A percentile compares a stretch with the other conserved stretches of the same genome.
These are phyloP conservation scores for Nasonovia ribisnigri DNA, from an alignment of 2,888 invertebrate species.

Conservation along the genomic window DNA sequence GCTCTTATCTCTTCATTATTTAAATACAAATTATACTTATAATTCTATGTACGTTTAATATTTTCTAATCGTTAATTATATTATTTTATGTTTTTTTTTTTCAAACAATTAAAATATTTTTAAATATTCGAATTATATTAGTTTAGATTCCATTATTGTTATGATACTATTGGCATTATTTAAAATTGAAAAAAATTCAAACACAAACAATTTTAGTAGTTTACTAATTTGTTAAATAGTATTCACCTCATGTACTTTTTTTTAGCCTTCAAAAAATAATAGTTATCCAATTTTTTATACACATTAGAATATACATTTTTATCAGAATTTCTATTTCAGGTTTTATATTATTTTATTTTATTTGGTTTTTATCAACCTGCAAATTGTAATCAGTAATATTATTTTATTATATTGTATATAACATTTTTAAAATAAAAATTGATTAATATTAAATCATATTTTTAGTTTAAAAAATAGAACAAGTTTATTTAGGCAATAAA, in stretches of 20 bases:
- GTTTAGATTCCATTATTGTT: constrained; percentile 55
- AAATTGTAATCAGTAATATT: constrained; percentile 58
- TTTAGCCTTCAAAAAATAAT: constrained; percentile 24
- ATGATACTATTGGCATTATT: constrained; percentile 43
- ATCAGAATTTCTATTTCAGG: constrained; percentile 46
- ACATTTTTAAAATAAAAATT: constrained; percentile 62
- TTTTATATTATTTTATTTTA: constrained; percentile 57
- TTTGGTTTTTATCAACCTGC: constrained; percentile 43
- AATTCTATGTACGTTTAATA: constrained; percentile 61
- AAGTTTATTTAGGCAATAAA: constrained; percentile 64
- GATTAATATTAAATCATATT: constrained; percentile 63
- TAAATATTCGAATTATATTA: constrained; percentile 52
- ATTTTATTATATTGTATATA: constrained; percentile 64
- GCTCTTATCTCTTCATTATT: constrained; percentile 62
- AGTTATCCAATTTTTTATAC: constrained; percentile 28
- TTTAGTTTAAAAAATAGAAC: constrained; percentile 64
- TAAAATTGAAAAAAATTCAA: constrained; percentile 26
- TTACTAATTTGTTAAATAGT: constrained; percentile 37
- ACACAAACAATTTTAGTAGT: constrained; percentile 32
- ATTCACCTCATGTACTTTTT: constrained; percentile 13
- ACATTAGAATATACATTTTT: constrained; percentile 41
- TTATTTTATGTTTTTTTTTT: constrained; percentile 58
- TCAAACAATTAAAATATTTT: constrained; percentile 43
- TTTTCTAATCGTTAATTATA: constrained; percentile 62
- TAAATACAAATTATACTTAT: constrained; percentile 63